Evolutionary conservation across 2,888 invertebrate species (phyloP).

Genomic region (Aporophyla lueneburgensis): DNA sequence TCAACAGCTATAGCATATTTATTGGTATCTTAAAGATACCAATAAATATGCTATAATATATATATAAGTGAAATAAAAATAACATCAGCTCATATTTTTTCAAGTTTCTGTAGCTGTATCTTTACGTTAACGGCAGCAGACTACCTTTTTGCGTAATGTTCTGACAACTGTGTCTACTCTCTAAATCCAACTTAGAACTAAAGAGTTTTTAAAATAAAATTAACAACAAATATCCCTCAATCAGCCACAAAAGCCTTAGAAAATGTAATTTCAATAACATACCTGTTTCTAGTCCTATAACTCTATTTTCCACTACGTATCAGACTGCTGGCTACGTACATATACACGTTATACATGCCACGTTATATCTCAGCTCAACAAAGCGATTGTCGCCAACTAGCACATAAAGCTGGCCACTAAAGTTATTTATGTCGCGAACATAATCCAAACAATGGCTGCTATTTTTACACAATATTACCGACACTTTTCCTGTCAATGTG

Average conservation of each 20-base stretch:
- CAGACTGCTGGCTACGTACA: not conserved
- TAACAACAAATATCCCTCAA: not conserved
- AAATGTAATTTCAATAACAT: constrained; percentile 18
- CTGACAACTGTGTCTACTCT: not conserved
- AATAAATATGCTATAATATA: too few species aligned
- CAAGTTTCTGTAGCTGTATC: constrained; percentile 1
- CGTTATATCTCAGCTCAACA: constrained; percentile 23
- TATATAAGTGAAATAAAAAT: not conserved
- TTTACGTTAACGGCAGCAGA: not conserved
- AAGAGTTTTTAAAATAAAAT: not conserved
- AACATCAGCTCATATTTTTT: not conserved
- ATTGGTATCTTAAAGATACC: not conserved
- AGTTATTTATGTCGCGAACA: constrained; percentile 62
- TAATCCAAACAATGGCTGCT: constrained; percentile 63
- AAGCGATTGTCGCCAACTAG: constrained; percentile 56
- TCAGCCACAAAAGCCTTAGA: not conserved
- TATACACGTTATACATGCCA: not conserved
- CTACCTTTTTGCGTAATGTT: not conserved
- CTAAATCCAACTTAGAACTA: not conserved
- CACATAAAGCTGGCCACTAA: constrained; percentile 56
- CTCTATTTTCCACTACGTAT: not conserved
- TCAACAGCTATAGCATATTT: not conserved
- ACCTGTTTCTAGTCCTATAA: not conserved
- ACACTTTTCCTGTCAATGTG: constrained; percentile 61
- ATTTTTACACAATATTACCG: constrained; percentile 53